A percentile compares a stretch with the other conserved stretches of the same genome.
These are phyloP conservation scores for Labeo calbasu DNA, from an alignment of 2,797 vertebrate genomes.

Conservation along the genomic window DNA sequence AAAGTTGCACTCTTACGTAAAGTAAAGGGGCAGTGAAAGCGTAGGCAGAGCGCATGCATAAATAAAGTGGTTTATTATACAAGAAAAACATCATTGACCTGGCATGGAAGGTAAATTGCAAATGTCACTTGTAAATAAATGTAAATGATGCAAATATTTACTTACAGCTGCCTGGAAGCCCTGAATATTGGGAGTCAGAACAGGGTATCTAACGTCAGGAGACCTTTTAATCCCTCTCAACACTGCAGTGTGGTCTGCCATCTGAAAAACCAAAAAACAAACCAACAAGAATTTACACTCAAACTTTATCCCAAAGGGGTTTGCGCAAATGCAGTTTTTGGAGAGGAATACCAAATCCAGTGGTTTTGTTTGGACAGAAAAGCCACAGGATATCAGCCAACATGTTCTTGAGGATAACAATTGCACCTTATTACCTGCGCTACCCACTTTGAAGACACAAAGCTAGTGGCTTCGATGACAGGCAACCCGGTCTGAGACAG, in stretches of 20 bases:
- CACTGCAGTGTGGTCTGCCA: slow-evolving; percentile 94
- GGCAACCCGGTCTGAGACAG: slow-evolving; percentile 91
- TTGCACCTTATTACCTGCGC: slow-evolving; percentile 83
- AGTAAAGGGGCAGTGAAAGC: background rate
- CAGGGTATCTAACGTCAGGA: slow-evolving; percentile 87
- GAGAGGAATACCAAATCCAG: background rate
- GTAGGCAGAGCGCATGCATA: slow-evolving; percentile 11
- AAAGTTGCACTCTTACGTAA: slow-evolving; percentile 27
- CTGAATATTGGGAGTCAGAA: slow-evolving; percentile 92
- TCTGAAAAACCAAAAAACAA: slow-evolving; percentile 75
- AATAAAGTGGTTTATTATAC: slow-evolving; percentile 37
- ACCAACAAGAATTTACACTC: background rate
- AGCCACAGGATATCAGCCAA: slow-evolving; percentile 70
- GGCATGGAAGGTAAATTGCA: slow-evolving; percentile 30
- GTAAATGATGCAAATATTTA: slow-evolving; percentile 58
- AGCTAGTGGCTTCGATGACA: slow-evolving; percentile 94
- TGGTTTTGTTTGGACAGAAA: slow-evolving; percentile 58
- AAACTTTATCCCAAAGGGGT: background rate
- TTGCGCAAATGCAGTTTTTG: background rate
- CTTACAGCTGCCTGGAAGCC: slow-evolving; percentile 93
- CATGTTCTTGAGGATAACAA: slow-evolving; percentile 32
- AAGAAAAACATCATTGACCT: slow-evolving; percentile 31
- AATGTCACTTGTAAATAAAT: slow-evolving; percentile 55
- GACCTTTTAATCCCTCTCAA: slow-evolving; percentile 84
- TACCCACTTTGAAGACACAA: slow-evolving; percentile 96